Evolutionary conservation across 2,797 vertebrate genomes (phyloP), one percentile per base, ranked within the genome.

Genomic region (Carapus acus): DNA sequence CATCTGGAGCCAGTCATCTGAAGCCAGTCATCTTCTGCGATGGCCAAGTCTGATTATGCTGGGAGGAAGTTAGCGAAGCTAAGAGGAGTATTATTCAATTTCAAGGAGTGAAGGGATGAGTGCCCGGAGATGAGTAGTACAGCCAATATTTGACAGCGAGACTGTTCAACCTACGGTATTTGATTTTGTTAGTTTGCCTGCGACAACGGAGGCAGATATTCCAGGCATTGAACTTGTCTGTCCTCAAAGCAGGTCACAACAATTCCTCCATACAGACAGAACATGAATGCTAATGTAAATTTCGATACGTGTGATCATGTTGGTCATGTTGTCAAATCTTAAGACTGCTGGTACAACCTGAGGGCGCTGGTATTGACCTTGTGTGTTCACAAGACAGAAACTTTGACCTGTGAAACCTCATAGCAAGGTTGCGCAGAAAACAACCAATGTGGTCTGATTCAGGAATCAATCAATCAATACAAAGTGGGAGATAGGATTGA

Each of bases 11-110:
- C 50, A 62, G n/a, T n/a, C n/a, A n/a, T n/a, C 24, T 52, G 64
- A 73, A 61, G 63, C 72, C 39, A 43, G 19, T n/a, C 33, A 13
- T 65, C n/a, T 59, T 71, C 73, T 65, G 36, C 49, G 43, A 64
- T 50, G 80, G 83, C 79, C 78, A 77, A 50, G 65, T 71, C 78
- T 54, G 74, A 83, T 86, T 78, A 83, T 66, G 78, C 76, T 61
- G 73, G 71, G 62, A 76, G 62, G 63, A 81, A 73, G 73, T 82
- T 79, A 79, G 47, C 64, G 80, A 75, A 61, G 66, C 33, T 81
- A 77, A 83, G 73, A 63, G 57, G 37, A 29, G 51, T 48, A 8
- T 82, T 76, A 74, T 64, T 54, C 72, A 37, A 64, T 65, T 65
- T 69, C 58, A 40, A 54, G 59, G 39, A 46, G 47, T 65, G 61